These are phyloP conservation scores for Andrena flavipes DNA, from an alignment of 2,888 invertebrate genomes.

Conservation along the genomic window DNA sequence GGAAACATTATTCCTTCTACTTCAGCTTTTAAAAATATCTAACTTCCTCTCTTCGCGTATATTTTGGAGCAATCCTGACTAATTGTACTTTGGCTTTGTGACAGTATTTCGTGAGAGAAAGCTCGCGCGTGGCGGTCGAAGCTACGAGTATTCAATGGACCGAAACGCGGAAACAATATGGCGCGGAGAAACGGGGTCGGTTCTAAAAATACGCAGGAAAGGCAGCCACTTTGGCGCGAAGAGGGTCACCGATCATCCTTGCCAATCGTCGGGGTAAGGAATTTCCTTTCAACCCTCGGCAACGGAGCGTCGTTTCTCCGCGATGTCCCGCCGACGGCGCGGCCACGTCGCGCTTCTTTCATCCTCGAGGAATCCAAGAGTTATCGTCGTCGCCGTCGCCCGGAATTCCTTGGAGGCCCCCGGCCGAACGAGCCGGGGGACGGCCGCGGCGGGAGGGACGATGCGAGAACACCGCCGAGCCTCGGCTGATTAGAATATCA, in stretches of 20 bases:
- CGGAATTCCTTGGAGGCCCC: constrained; percentile 63
- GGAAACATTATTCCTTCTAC: too few relatives aligned
- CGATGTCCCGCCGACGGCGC: constrained; percentile 54
- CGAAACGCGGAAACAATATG: background rate
- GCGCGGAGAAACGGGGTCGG: constrained; percentile 19
- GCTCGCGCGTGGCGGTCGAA: background rate
- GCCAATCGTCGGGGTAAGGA: constrained; percentile 53
- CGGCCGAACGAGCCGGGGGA: background rate
- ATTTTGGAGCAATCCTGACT: too few relatives aligned
- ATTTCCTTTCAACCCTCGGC: constrained; percentile 56
- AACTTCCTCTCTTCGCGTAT: too few relatives aligned
- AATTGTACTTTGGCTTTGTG: too few relatives aligned
- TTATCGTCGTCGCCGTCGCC: constrained; percentile 62
- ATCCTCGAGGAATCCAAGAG: constrained; percentile 68
- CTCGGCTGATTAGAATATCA: constrained; percentile 81
- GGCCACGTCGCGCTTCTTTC: constrained; percentile 61
- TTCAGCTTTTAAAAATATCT: too few relatives aligned
- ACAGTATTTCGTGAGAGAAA: background rate
- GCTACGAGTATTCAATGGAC: background rate
- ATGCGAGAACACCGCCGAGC: constrained; percentile 43
- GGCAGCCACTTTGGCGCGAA: background rate
- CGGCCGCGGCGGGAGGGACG: background rate
- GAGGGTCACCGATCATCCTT: constrained; percentile 27
- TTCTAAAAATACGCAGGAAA: constrained; percentile 15
- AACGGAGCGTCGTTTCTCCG: constrained; percentile 63